Percentiles rank a stretch among this genome's conserved stretches.
phyloP scores from a whole-genome alignment of 2,797 vertebrate species.

The Petrocephalus schoutedeni region DNA sequence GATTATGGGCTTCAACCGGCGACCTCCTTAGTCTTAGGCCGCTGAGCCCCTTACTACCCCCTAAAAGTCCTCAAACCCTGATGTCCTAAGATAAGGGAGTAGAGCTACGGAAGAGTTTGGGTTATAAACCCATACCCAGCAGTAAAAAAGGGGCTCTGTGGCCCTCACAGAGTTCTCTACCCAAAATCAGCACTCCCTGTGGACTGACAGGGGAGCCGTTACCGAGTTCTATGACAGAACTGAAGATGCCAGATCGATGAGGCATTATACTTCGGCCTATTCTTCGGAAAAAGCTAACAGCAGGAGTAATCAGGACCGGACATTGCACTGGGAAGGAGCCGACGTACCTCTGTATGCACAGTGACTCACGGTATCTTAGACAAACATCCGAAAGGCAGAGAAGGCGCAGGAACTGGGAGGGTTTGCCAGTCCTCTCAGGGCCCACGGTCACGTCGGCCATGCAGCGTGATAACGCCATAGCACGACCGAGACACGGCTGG shows the following conservation, averaged over 20 bases:
- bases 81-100: not conserved
- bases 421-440: not conserved
- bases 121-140: not conserved
- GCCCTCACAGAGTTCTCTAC: not conserved
- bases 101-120: not conserved
- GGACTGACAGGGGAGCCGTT: not conserved
- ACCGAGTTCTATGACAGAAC: not conserved
- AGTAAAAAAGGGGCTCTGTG: not conserved
- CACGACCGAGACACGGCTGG: not conserved
- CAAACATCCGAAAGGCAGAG: conserved; percentile 36
- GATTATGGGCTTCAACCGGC: not conserved
- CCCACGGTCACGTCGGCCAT: not conserved
- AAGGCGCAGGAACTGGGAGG: not conserved
- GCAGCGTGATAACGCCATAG: not conserved
- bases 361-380: conserved; percentile 24
- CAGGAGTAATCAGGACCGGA: not conserved
- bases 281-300: conserved; percentile 30
- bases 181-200: not conserved
- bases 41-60: not conserved
- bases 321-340: not conserved
- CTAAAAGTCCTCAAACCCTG: not conserved
- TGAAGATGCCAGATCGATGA: not conserved
- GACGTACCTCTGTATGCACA: conserved; percentile 27
- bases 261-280: conserved; percentile 25
- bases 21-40: not conserved